phyloP scores from a whole-genome alignment of 2,888 invertebrate species.

The Ephialtes manifestator region DNA sequence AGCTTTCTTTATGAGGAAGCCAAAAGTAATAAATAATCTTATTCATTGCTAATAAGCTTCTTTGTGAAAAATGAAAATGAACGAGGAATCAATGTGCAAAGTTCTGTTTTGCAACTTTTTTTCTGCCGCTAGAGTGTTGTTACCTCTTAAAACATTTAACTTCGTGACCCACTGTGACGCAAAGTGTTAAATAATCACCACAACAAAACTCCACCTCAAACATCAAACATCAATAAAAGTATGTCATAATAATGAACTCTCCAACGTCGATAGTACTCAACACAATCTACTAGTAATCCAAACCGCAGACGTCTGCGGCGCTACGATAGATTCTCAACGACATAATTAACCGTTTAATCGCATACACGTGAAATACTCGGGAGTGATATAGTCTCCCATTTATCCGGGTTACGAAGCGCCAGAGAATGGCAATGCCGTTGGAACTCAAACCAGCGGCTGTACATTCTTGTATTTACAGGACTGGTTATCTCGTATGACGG shows the following conservation, averaged over 20 bases:
- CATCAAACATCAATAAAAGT: background rate
- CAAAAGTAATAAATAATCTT: no score
- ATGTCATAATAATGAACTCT: background rate
- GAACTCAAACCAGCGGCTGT: slow-evolving; percentile 11
- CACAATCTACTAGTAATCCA: slow-evolving; percentile 24
- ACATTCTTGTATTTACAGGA: slow-evolving; percentile 60
- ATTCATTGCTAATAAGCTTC: no score
- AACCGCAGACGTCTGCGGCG: slow-evolving; percentile 62
- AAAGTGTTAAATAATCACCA: no score
- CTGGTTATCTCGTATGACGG: slow-evolving; percentile 61
- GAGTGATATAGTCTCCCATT: slow-evolving; percentile 44
- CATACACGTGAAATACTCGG: slow-evolving; percentile 51
- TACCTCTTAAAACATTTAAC: no score
- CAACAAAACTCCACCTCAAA: background rate
- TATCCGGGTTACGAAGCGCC: slow-evolving; percentile 25
- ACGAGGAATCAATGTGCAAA: no score
- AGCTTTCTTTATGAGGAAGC: no score
- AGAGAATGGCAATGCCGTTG: slow-evolving; percentile 37
- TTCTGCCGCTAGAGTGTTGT: no score
- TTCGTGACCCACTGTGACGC: no score
- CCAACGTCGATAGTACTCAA: background rate
- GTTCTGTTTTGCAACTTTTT: no score
- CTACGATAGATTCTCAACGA: slow-evolving; percentile 57
- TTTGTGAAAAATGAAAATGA: no score
- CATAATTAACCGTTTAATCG: slow-evolving; percentile 66